phyloP scores from a whole-genome alignment of 2,113 vertebrate species.

The Pangasianodon gigas region DNA sequence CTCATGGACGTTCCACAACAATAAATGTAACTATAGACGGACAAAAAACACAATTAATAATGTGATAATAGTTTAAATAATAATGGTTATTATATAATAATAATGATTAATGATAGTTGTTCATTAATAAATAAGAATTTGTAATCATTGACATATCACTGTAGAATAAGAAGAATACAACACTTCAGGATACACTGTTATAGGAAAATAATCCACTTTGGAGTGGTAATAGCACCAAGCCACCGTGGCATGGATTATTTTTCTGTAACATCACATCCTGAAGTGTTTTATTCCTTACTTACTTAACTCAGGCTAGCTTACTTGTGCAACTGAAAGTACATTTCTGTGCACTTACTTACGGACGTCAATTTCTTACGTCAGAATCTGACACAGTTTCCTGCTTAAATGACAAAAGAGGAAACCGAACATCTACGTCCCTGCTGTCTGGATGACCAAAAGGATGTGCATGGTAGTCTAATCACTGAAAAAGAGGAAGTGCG shows the following conservation, averaged over 20 bases:
- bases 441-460: background rate
- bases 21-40: background rate
- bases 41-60: background rate
- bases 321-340: background rate
- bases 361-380: background rate
- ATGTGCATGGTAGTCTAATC: constrained; percentile 22
- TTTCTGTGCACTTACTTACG: background rate
- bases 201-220: too few relatives aligned
- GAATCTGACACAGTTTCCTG: constrained; percentile 45
- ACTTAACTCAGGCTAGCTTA: background rate
- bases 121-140: too few relatives aligned
- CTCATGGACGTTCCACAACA: background rate
- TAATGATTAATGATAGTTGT: too few relatives aligned
- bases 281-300: background rate
- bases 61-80: background rate
- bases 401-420: constrained; percentile 13
- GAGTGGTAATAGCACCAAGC: background rate
- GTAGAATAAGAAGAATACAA: background rate
- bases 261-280: background rate
- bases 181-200: too few relatives aligned
- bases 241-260: background rate
- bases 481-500: constrained; percentile 48
- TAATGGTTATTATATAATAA: too few relatives aligned
- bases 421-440: background rate
- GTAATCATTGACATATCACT: background rate